Conservation (phyloP, 2,113 vertebrate genomes). For the Meles meles region DNA sequence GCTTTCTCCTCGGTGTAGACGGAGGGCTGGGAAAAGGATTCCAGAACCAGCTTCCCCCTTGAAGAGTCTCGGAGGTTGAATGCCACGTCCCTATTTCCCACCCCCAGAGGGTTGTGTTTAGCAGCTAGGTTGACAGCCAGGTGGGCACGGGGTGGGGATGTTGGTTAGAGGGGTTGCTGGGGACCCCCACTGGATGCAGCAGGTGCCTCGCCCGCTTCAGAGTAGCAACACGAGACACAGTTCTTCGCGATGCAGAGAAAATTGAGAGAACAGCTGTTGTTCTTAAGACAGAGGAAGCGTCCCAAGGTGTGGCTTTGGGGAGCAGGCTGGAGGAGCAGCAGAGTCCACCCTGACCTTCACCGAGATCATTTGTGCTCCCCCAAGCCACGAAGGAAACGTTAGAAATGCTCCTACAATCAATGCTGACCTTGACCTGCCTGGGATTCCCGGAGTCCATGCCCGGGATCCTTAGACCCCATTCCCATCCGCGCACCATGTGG, state of each 20-base stretch:
- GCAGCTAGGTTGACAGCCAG: not conserved
- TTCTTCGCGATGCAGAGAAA: not conserved
- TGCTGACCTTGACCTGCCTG: not conserved
- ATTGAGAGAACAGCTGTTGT: accelerated
- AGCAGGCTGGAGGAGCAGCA: not conserved
- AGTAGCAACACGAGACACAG: not conserved
- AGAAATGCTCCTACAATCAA: too few relatives aligned
- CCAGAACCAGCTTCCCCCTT: not conserved
- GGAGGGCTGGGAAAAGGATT: not conserved
- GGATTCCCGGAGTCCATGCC: not conserved
- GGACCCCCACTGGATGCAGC: not conserved
- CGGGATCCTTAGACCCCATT: not conserved
- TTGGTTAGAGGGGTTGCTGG: not conserved
- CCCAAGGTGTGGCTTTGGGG: too few relatives aligned
- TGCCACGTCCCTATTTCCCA: accelerated
- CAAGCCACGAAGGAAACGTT: not conserved
- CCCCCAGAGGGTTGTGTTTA: not conserved
- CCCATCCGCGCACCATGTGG: accelerated
- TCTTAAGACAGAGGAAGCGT: accelerated
- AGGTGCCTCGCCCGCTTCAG: not conserved
- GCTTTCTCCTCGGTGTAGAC: accelerated
- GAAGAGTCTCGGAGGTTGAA: not conserved
- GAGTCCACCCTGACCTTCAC: not conserved
- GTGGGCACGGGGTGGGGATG: not conserved
- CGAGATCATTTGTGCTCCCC: not conserved